phyloP scores from a whole-genome alignment of 2,888 invertebrate genomes.

The Drosophila melanosoma region DNA sequence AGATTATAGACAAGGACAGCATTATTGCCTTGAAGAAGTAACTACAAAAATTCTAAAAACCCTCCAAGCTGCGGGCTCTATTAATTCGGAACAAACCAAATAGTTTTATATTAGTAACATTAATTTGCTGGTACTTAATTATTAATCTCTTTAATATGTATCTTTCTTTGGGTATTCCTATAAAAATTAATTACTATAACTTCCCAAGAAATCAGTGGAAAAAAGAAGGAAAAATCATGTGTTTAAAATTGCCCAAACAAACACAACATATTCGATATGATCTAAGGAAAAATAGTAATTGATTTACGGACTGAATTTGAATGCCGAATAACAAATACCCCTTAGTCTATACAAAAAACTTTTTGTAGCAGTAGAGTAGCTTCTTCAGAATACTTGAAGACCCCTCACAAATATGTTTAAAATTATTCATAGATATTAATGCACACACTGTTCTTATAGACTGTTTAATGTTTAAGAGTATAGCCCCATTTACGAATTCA shows the following conservation, averaged over 20 bases:
- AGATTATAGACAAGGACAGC: conserved; percentile 47
- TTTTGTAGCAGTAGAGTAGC: not conserved
- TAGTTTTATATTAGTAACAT: not conserved
- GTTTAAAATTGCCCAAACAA: conserved; percentile 5
- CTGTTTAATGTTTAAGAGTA: conserved; percentile 44
- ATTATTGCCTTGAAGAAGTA: conserved; percentile 27
- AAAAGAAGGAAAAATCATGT: not conserved
- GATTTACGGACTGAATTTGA: not conserved
- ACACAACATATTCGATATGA: conserved; percentile 16
- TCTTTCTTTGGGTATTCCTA: conserved; percentile 1
- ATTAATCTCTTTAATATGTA: conserved; percentile 11
- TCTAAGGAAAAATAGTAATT: not conserved
- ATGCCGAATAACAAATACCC: conserved; percentile 2
- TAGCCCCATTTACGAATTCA: conserved; percentile 42
- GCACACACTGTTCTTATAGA: conserved; percentile 8
- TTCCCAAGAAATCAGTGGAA: not conserved
- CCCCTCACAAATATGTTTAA: not conserved
- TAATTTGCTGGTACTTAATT: not conserved
- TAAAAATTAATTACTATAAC: conserved; percentile 13
- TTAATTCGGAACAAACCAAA: conserved; percentile 16
- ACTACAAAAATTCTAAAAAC: conserved; percentile 27
- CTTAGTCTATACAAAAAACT: not conserved
- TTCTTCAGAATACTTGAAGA: not conserved
- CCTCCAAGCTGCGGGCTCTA: conserved; percentile 30
- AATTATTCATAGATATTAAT: not conserved